These are phyloP conservation scores for Tricholauxania praeusta DNA, from an alignment of 2,888 invertebrate species.

Conservation along the genomic window DNA sequence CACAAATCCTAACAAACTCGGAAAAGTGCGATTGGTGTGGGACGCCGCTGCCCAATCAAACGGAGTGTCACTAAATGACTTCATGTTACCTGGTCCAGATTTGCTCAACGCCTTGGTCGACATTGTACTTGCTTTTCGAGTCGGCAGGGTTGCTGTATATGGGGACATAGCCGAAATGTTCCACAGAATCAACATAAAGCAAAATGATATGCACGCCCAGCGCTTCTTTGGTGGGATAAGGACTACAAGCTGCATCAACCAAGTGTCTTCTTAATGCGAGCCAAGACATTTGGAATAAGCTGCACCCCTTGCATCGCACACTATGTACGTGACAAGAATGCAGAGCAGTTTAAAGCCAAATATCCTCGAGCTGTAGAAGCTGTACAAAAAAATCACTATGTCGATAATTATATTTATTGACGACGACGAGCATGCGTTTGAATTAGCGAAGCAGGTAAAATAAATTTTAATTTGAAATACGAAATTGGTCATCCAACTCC, in stretches of 20 bases:
- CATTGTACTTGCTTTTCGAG: slow-evolving; percentile 43
- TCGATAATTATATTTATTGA: slow-evolving; percentile 50
- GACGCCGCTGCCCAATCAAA: slow-evolving; percentile 53
- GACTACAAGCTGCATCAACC: slow-evolving; percentile 32
- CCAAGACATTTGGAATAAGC: slow-evolving; percentile 42
- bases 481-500: slow-evolving; percentile 39
- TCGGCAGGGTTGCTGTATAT: slow-evolving; percentile 39
- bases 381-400: slow-evolving; percentile 52
- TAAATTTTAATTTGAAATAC: slow-evolving; percentile 19
- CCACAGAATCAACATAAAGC: slow-evolving; percentile 38
- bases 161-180: slow-evolving; percentile 48
- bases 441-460: slow-evolving; percentile 24
- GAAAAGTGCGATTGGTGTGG: slow-evolving; percentile 5
- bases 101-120: slow-evolving; percentile 40
- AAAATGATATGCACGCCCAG: slow-evolving; percentile 40
- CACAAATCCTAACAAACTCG: slow-evolving; percentile 5
- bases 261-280: slow-evolving; percentile 47
- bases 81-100: slow-evolving; percentile 59
- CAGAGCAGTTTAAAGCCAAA: slow-evolving; percentile 27
- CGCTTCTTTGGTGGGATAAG: slow-evolving; percentile 47
- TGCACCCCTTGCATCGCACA: slow-evolving; percentile 45
- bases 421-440: slow-evolving; percentile 19
- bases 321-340: slow-evolving; percentile 30
- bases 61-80: slow-evolving; percentile 53
- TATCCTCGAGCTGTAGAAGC: slow-evolving; percentile 49